Evolutionary conservation across 1,140 invertebrate genomes (phyloP).

Genomic region (Tetraneura akinire): DNA sequence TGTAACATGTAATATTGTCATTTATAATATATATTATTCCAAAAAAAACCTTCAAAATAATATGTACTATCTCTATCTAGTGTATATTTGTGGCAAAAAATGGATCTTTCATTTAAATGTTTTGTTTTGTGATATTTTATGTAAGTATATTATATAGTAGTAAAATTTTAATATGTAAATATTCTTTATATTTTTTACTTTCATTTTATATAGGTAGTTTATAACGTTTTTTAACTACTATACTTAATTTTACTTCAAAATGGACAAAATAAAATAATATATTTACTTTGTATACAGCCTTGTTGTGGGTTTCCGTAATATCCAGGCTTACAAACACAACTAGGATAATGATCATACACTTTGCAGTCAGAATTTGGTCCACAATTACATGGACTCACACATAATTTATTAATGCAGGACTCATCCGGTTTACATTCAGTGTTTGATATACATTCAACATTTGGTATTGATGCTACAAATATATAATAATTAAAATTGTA

Average conservation of each 20-base stretch:
- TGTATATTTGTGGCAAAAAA: too few species aligned
- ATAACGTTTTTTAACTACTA: too few species aligned
- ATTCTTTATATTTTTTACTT: not conserved
- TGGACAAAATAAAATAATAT: not conserved
- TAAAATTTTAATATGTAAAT: too few species aligned
- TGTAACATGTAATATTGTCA: too few species aligned
- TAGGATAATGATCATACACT: constrained; percentile 78
- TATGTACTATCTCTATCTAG: too few species aligned
- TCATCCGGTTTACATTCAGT: constrained; percentile 77
- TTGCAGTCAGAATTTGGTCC: constrained; percentile 78
- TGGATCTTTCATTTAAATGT: too few species aligned
- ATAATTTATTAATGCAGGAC: constrained; percentile 76
- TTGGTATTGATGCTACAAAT: constrained; percentile 61
- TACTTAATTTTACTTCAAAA: too few species aligned
- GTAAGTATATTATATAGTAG: too few species aligned
- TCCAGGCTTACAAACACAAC: constrained; percentile 75
- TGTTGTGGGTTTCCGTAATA: constrained; percentile 81
- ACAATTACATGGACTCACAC: constrained; percentile 82
- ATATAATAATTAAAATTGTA: constrained; percentile 41
- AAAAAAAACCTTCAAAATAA: too few species aligned
- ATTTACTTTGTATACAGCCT: constrained; percentile 73
- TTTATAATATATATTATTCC: too few species aligned
- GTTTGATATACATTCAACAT: constrained; percentile 71
- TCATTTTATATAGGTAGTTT: too few species aligned
- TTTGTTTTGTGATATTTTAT: too few species aligned